Base-by-base conservation (phyloP, 2,797 vertebrate genomes). In the Sebastes alutus region DNA sequence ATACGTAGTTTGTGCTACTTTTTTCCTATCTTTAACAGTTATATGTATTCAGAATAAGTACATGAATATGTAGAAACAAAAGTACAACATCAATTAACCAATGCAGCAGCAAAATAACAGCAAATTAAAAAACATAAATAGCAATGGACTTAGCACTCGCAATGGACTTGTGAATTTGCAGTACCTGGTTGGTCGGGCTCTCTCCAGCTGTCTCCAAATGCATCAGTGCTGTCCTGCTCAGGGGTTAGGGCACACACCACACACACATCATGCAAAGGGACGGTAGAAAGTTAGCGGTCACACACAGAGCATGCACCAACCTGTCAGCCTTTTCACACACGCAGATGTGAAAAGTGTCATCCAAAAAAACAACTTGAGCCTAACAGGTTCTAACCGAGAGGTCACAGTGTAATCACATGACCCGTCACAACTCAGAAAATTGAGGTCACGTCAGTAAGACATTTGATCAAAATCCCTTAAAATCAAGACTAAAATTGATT, bases 221-320 rank as follows among this genome's bases (percentile, higher is more conserved):
- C 98, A 99, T 99, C 99, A 99, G 96, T 99, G 97, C 95, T 98
- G 96, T 97, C 97, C 94, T 99, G 98, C 97, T 98, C 97, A 97
- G 95, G 94, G 95, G 96, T 99, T 98, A 98, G 97, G 96, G 96
- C 96, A 97, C 94, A 96, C 95, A 94, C 89, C 93, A 94, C 94
- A 96, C 94, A 96, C 94, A 95, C 90, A 89, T 93, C 96, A 96
- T 96, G 96, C 95, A 94, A 95, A 94, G 93, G 95, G 93, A 95
- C 86, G 95, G 93, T 38, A 96, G 90, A 96, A 88, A 95, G 93
- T 96, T 95, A 96, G 94, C 93, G 84, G 93, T 93, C 94, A 88
- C 94, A 94, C 94, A 93, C 93, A 92, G 86, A 78, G 89, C 95
- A 95, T 95, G 95, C 95, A 84, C 69, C 88, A 89, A 92, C 83